Percentiles rank a stretch among this genome's conserved stretches.
Evolutionary conservation across 1,140 invertebrate genomes (phyloP).

Genomic region (Coptotermes formosanus): DNA sequence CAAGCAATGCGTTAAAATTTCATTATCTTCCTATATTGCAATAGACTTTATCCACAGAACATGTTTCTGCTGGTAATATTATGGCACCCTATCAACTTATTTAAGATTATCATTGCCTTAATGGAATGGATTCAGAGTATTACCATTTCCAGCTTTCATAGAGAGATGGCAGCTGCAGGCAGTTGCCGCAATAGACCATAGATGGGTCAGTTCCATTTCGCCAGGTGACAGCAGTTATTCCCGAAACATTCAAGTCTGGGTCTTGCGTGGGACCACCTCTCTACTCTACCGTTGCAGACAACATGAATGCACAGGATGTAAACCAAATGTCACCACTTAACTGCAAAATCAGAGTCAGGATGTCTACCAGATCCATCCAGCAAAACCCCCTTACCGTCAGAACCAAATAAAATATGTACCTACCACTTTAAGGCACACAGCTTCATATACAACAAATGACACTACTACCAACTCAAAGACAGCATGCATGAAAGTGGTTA

Average conservation of each 20-base stretch:
- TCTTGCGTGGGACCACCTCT: not conserved
- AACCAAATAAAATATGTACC: not conserved
- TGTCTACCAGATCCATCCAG: slow-evolving; percentile 10
- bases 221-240: not conserved
- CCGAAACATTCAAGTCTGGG: slow-evolving; percentile 13
- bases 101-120: slow-evolving; percentile 2
- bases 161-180: slow-evolving; percentile 15
- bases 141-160: slow-evolving; percentile 4
- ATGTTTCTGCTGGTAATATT: slow-evolving; percentile 6
- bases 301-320: slow-evolving; percentile 11
- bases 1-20: not conserved
- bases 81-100: not conserved
- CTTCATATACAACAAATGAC: too few species aligned
- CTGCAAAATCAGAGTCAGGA: slow-evolving; percentile 17
- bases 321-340: slow-evolving; percentile 18
- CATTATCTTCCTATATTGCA: not conserved
- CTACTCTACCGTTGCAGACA: slow-evolving; percentile 2
- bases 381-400: not conserved
- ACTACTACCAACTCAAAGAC: too few species aligned
- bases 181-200: slow-evolving; percentile 13
- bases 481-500: too few species aligned
- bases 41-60: not conserved
- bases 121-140: slow-evolving; percentile 9
- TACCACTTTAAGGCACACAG: too few species aligned
- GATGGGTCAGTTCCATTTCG: slow-evolving; percentile 11